These are phyloP conservation scores for Lypha dubia DNA, from an alignment of 2,888 invertebrate species.

Conservation along the genomic window DNA sequence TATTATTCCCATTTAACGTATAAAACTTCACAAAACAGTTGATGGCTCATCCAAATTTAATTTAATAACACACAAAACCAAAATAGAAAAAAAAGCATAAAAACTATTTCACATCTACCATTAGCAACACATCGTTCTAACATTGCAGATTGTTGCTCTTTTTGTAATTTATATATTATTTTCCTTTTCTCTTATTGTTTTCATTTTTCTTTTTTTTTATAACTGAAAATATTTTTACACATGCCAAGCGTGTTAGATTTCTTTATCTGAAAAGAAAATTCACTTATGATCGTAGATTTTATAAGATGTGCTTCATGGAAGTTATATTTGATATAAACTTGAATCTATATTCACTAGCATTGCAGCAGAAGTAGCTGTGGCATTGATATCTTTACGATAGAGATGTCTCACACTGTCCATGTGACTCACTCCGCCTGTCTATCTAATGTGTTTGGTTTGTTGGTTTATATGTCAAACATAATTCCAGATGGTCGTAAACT, in stretches of 20 bases:
- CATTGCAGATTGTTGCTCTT: constrained; percentile 26
- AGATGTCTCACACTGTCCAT: constrained; percentile 55
- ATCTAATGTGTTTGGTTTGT: constrained; percentile 69
- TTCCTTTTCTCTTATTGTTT: background rate
- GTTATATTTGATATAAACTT: background rate
- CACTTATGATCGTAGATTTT: constrained; percentile 55
- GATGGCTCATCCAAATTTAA: constrained; percentile 4
- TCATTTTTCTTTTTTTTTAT: constrained; percentile 8
- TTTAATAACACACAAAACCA: background rate
- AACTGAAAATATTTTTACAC: constrained; percentile 26
- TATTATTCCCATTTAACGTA: too few species aligned
- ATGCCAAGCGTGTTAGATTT: constrained; percentile 54
- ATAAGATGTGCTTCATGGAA: constrained; percentile 2
- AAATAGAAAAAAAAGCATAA: background rate
- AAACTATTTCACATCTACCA: background rate
- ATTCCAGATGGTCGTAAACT: constrained; percentile 70
- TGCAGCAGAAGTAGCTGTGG: constrained; percentile 16
- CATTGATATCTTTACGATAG: constrained; percentile 57
- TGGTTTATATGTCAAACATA: constrained; percentile 71
- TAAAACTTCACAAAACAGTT: background rate
- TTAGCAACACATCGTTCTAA: constrained; percentile 39
- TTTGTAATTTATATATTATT: constrained; percentile 7
- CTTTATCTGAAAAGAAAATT: constrained; percentile 46
- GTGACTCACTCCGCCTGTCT: constrained; percentile 57
- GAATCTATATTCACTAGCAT: background rate